These are phyloP conservation scores for Phaenicophaeus curvirostris DNA, from an alignment of 2,797 vertebrate species.

Conservation along the genomic window DNA sequence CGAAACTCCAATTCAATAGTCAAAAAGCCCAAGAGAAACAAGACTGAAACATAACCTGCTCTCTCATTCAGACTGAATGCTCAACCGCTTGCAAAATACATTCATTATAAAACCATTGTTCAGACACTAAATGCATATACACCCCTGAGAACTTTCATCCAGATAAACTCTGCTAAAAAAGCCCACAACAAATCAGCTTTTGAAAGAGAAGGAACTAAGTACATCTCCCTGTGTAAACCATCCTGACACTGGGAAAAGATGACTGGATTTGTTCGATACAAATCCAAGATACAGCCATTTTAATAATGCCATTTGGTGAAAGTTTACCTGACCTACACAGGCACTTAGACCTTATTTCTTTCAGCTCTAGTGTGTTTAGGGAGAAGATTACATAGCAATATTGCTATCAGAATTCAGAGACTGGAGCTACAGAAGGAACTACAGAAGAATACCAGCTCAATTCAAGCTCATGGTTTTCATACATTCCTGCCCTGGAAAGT, in stretches of 20 bases:
- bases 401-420: background rate
- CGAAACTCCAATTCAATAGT: background rate
- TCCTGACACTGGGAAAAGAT: background rate
- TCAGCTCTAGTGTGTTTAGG: background rate
- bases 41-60: background rate
- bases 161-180: background rate
- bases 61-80: background rate
- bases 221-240: background rate
- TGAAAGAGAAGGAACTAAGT: background rate
- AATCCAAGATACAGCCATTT: background rate
- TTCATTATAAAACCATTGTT: background rate
- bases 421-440: background rate
- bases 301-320: background rate
- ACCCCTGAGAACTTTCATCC: background rate
- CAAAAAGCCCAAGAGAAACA: no score
- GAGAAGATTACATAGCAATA: background rate
- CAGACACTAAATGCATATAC: background rate
- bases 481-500: no score
- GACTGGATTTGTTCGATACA: background rate
- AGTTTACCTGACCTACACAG: background rate
- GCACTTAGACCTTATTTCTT: background rate
- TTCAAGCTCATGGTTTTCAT: background rate
- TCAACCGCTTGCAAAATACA: background rate
- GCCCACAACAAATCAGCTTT: background rate
- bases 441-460: background rate